Evolutionary conservation across 1,140 invertebrate genomes (phyloP), one percentile per base, ranked within the genome.

Genomic region (Bicyclus anynana): DNA sequence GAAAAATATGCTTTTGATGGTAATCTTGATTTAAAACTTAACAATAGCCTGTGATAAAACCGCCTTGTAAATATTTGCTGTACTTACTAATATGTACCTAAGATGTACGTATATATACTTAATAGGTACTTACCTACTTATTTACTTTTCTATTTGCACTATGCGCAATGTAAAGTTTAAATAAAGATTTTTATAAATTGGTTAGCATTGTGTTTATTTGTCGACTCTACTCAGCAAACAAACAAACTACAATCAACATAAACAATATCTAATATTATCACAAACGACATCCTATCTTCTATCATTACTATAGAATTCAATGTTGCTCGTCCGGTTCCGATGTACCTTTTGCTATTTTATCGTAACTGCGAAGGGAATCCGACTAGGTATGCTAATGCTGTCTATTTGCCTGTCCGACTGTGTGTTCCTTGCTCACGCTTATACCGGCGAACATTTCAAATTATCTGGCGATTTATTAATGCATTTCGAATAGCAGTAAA

Each of bases 381-480:
- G 37, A 40, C 16, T 40, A 40, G 16, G 37, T 40, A 40, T 40
- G 37, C 37, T 10, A 40, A 40, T 40, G 13, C 14, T 40, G 37
- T 40, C 37, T 40, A 40, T 40, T 40, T 40, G 16, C 14, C 37
- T 40, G 37, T 40, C 37, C 17, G 37, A 14, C 37, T 40, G 37
- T 40, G 16, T 40, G 37, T 40, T 40, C 37, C 3, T 14, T 14
- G 37, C 13, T 40, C 37, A 40, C 37, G 37, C 14, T 17, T 17
- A 12, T 14, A 40, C 17, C 37, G 37, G 16, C 3, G 35, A 2
- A 14, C 37, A 40, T 40, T 40, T 14, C 13, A 14, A 40, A 40
- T 40, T 40, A 40, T 40, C 37, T 40, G 37, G 37, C 37, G 37
- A 40, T 40, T 40, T 40, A 40, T 40, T 17, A 40, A 7, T 40